Base-by-base conservation (phyloP, 2,113 vertebrate genomes). In the Abramis brama region DNA sequence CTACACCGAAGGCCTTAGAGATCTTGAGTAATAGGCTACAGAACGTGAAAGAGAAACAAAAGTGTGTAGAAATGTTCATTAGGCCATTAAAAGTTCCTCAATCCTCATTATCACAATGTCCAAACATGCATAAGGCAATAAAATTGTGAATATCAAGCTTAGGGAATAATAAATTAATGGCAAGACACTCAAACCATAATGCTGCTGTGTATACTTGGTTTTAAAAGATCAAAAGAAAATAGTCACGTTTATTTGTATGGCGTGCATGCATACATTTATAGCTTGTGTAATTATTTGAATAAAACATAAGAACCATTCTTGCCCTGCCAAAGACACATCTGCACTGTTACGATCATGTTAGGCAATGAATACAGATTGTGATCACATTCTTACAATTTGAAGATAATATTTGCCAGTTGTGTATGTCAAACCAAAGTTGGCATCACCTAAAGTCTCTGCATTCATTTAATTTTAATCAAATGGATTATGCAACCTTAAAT, bases 11-110 rank as follows among this genome's bases (percentile, higher is more conserved):
- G 43, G 23, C 71, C 39, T 74, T 47, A 47, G 11, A 74, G 71
- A 23, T 25, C 73, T 47, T 50, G 73, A 75, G n/a, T 74, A 45
- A 74, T 74, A 74, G 71, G 71, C 23, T 47, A 25, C 33, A 33
- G 33, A 33, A 33, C n/a, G 71, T 74, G 39, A 47, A n/a, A 47
- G 11, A 71, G 68, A 71, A 39, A 9, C 33, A 71, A 74, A 74
- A n/a, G 71, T 8, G 71, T 27, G n/a, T 50, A 27, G 43, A 75
- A 74, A 75, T 4, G 73, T 50, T 27, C n/a, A 75, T 75, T 50
- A 75, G 43, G 73, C n/a, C 12, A 8, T 75, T 75, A 75, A 74
- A 59, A 47, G 13, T 75, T 27, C 25, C n/a, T 36, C 19, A 12
- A 57, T 36, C 9, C 27, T 59, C 76, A 78, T 78, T 78, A 57